Base-by-base conservation (phyloP, 1,140 invertebrate species). In the Antheraea pernyi region DNA sequence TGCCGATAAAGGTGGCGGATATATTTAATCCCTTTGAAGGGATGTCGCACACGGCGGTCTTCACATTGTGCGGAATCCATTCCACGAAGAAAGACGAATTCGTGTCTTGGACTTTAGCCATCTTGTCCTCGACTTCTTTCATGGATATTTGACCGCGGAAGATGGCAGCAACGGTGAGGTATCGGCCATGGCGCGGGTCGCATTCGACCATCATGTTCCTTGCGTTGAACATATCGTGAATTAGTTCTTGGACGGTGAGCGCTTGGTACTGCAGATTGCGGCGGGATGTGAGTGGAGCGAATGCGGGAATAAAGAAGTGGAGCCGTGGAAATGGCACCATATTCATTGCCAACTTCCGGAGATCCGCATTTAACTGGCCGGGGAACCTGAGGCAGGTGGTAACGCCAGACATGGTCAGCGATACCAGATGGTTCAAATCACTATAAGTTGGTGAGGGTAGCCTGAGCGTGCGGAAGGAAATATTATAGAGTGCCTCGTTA, bases 141-240 rank as follows among this genome's bases (percentile, higher is more conserved):
- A 98, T 99, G 66, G 95, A 96, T 95, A 96, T 96, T 60, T 92
- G 89, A 0, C 93, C 93, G 67, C 98, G 95, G 94, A 99, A 99
- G 68, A 99, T 97, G 48, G 97, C 97, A 86, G 96, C 96, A 0
- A 96, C 96, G 0, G 96, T 97, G 18, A 96, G 84, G 85, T 96
- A 96, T 53, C 95, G 93, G 42, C 96, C 96, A 85, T 95, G 94
- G n/a, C 94, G 91, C 13, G 96, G 96, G 89, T 98, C 96, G 83
- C 97, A 98, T 10, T 97, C 98, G 64, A 98, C 97, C 98, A 99
- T 99, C 98, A 99, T n/a, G n/a, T n/a, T n/a, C n/a, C n/a, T n/a
- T n/a, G n/a, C n/a, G n/a, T n/a, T n/a, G 92, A 97, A 96, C 96
- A 98, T 97, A 89, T 97, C 96, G 76, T 97, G 95, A 0, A 96